Conservation (phyloP, 2,113 vertebrate species). For the Embiotoca jacksoni region DNA sequence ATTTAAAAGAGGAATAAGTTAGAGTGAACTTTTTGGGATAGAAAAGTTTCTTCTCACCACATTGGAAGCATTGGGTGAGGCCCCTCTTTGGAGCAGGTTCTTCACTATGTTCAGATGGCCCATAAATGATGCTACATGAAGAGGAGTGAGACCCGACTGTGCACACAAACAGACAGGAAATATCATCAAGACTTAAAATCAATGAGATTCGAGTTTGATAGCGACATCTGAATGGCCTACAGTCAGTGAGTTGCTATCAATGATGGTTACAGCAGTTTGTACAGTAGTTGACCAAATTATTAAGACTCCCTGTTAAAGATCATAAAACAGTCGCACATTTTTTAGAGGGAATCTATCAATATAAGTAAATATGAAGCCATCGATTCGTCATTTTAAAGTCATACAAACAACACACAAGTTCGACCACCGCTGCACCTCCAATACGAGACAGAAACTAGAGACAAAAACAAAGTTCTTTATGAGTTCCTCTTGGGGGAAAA, state of each 20-base stretch:
- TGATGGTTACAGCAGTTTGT: neutral
- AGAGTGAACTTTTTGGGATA: neutral
- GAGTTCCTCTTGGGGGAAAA: neutral
- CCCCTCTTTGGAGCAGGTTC: slow-evolving; percentile 93
- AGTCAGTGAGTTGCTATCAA: neutral
- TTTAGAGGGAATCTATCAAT: no score
- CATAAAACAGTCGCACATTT: neutral
- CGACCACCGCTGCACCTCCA: neutral
- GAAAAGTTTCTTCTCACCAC: slow-evolving; percentile 88
- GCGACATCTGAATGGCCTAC: neutral
- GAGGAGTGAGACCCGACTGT: slow-evolving; percentile 96
- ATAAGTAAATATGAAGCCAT: no score
- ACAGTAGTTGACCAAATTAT: neutral
- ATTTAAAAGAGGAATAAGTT: neutral
- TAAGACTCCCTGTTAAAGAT: neutral
- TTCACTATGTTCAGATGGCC: slow-evolving; percentile 96
- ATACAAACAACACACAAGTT: no score
- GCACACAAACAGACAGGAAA: slow-evolving; percentile 36
- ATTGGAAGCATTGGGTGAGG: slow-evolving; percentile 97
- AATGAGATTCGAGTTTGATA: neutral
- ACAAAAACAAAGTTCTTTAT: neutral
- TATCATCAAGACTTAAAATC: neutral
- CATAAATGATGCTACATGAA: slow-evolving; percentile 98
- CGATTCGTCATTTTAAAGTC: no score
- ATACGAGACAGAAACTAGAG: neutral